Conservation (phyloP, 2,888 invertebrate species). For the Ornithoptera alexandrae region DNA sequence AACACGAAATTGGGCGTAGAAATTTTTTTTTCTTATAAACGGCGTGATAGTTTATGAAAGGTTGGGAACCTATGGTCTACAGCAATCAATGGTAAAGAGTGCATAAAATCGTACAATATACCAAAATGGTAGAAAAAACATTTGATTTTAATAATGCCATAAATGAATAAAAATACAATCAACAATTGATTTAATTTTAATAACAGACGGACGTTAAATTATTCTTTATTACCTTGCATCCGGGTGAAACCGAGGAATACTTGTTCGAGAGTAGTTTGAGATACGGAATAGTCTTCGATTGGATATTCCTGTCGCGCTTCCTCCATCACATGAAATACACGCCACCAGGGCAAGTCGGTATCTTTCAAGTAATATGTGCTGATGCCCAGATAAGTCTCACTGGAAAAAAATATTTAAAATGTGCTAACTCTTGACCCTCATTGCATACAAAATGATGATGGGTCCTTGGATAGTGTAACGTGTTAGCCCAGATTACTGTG, state of each 20-base stretch:
- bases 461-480: too few species aligned
- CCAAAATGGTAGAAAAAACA: too few species aligned
- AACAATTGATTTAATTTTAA: too few species aligned
- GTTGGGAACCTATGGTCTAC: too few species aligned
- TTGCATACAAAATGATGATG: too few species aligned
- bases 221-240: slow-evolving; percentile 41
- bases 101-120: neutral
- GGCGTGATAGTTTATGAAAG: too few species aligned
- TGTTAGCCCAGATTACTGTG: too few species aligned
- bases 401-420: slow-evolving; percentile 42
- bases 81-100: neutral
- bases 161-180: too few species aligned
- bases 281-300: slow-evolving; percentile 89
- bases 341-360: slow-evolving; percentile 81
- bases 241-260: slow-evolving; percentile 84
- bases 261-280: slow-evolving; percentile 90
- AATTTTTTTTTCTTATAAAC: too few species aligned
- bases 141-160: too few species aligned
- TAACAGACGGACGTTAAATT: neutral
- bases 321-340: slow-evolving; percentile 85
- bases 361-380: slow-evolving; percentile 84
- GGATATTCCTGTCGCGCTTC: slow-evolving; percentile 74
- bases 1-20: too few species aligned
- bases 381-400: slow-evolving; percentile 85
- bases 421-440: too few species aligned